phyloP scores from a whole-genome alignment of 2,113 vertebrate species.

The Hucho hucho region DNA sequence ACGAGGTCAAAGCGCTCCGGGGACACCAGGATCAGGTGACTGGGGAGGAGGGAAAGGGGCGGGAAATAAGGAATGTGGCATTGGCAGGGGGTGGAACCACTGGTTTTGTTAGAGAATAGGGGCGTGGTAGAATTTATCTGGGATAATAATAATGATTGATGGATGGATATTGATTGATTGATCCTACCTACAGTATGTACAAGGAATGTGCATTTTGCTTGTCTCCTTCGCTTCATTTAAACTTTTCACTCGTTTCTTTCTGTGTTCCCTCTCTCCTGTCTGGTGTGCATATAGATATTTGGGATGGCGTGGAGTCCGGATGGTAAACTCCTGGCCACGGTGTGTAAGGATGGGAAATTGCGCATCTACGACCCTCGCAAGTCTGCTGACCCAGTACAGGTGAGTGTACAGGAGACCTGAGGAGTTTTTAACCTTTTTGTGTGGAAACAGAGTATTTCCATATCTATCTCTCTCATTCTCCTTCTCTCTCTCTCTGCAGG shows the following conservation, averaged over 20 bases:
- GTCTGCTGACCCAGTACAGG: conserved; percentile 79
- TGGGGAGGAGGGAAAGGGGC: background rate
- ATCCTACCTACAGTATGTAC: background rate
- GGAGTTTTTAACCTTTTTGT: background rate
- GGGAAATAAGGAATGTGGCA: background rate
- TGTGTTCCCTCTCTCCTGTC: background rate
- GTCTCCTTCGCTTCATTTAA: background rate
- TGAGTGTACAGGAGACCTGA: conserved; percentile 39
- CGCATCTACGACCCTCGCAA: conserved; percentile 85
- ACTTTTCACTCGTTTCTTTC: background rate
- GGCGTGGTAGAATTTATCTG: background rate
- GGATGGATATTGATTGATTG: no score
- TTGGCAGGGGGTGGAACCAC: background rate
- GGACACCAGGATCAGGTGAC: conserved; percentile 92
- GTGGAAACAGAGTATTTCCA: background rate
- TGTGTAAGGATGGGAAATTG: conserved; percentile 86
- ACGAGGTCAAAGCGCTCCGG: conserved; percentile 74
- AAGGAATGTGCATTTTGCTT: background rate
- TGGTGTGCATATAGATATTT: conserved; percentile 80
- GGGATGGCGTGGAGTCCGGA: conserved; percentile 89
- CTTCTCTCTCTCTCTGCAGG: conserved; percentile 61
- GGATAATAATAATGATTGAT: no score
- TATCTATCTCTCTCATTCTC: background rate
- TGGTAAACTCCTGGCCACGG: conserved; percentile 85
- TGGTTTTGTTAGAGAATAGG: background rate